These are phyloP conservation scores for Drosophila melanogaster DNA, from an alignment of 1,140 invertebrate species.

Conservation along the genomic window DNA sequence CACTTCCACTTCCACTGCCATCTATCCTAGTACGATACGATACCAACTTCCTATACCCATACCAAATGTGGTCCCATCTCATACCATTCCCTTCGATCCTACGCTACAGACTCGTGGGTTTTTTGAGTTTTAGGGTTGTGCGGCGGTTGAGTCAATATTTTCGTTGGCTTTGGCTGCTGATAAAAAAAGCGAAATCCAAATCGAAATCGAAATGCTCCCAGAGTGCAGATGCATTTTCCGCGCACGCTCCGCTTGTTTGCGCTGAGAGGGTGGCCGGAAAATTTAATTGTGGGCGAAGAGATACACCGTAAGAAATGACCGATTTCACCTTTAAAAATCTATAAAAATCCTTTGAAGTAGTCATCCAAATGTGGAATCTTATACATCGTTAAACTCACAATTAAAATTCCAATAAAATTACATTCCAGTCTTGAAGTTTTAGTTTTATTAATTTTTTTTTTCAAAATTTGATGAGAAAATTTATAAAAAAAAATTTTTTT, in stretches of 20 bases:
- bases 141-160: conserved; percentile 66
- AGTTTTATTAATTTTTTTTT: too few relatives aligned
- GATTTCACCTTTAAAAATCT: too few relatives aligned
- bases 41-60: conserved; percentile 25
- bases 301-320: background rate
- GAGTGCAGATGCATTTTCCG: conserved; percentile 75
- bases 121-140: conserved; percentile 38
- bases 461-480: too few relatives aligned
- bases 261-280: conserved; percentile 5
- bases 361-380: too few relatives aligned
- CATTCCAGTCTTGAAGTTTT: too few relatives aligned
- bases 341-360: too few relatives aligned
- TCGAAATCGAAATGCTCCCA: conserved; percentile 58
- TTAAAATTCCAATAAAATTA: too few relatives aligned
- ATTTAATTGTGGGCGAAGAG: background rate
- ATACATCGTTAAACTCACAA: too few relatives aligned
- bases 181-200: conserved; percentile 65
- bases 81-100: conserved; percentile 14
- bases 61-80: background rate
- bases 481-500: too few relatives aligned
- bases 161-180: conserved; percentile 64
- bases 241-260: conserved; percentile 46
- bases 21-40: conserved; percentile 3
- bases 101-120: conserved; percentile 6
- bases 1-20: conserved; percentile 27